Conservation (phyloP, 35 echinoderm and acorn worm species). For the Anneissia japonica region DNA sequence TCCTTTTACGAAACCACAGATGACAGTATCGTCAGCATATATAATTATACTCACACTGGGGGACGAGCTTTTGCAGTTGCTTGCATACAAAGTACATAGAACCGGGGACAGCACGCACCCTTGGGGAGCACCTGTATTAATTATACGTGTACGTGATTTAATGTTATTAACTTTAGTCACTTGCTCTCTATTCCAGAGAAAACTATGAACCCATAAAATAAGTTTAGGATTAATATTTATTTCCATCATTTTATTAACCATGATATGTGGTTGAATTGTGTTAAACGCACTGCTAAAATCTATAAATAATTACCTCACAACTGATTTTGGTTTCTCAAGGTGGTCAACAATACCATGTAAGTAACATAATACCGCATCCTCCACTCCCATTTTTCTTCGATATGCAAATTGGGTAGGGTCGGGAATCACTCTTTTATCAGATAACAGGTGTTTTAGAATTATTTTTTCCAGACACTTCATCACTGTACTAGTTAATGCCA, state of each 20-base stretch:
- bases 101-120: conserved; percentile 9
- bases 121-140: conserved; percentile 18
- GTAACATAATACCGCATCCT: too few relatives aligned
- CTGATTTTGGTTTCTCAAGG: conserved; percentile 6
- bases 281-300: conserved; percentile 24
- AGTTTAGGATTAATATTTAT: neutral
- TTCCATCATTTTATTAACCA: neutral
- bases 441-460: too few relatives aligned
- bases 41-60: neutral
- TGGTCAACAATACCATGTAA: conserved; percentile 4
- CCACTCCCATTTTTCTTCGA: too few relatives aligned
- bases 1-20: neutral
- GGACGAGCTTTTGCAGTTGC: conserved; percentile 1
- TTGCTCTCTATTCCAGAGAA: neutral
- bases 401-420: too few relatives aligned
- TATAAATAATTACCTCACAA: neutral
- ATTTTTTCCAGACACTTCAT: too few relatives aligned
- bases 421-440: too few relatives aligned
- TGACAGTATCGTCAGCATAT: conserved; percentile 10
- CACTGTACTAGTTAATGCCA: too few relatives aligned
- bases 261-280: neutral
- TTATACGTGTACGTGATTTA: neutral
- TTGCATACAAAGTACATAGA: conserved; percentile 17
- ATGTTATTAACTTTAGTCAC: neutral
- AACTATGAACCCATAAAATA: neutral